Evolutionary conservation across 2,797 vertebrate species (phyloP).

Genomic region (Peromyscus melanophrys): DNA sequence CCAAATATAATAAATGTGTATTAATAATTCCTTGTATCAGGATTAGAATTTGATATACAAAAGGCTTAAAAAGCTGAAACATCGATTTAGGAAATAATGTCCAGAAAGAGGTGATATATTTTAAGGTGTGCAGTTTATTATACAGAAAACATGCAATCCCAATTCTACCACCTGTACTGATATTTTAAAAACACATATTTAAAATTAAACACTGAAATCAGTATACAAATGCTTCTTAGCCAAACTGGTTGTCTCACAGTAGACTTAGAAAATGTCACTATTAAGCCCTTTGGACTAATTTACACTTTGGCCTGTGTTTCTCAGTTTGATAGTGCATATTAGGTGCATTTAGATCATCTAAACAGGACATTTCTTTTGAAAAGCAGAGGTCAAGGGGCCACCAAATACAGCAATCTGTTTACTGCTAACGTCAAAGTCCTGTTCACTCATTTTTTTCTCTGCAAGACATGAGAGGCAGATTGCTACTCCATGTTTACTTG

Average conservation of each 20-base stretch:
- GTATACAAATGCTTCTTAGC: conserved; percentile 46
- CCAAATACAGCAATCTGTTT: conserved; percentile 7
- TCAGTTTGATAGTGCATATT: background rate
- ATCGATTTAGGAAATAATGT: conserved; percentile 71
- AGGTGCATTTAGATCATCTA: background rate
- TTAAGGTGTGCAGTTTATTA: conserved; percentile 64
- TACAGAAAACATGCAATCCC: conserved; percentile 60
- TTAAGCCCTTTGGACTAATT: background rate
- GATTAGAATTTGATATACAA: conserved; percentile 59
- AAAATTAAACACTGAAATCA: conserved; percentile 49
- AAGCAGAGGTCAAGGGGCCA: conserved; percentile 38
- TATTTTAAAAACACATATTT: conserved; percentile 69
- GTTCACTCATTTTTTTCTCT: conserved; percentile 55
- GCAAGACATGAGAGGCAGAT: conserved; percentile 61
- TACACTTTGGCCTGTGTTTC: background rate
- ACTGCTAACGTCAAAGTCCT: conserved; percentile 10
- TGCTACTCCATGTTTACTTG: conserved; percentile 39
- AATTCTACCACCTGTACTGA: conserved; percentile 53
- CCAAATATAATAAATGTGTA: conserved; percentile 31
- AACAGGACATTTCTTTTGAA: conserved; percentile 45
- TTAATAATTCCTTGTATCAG: conserved; percentile 1
- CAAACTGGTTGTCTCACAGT: background rate
- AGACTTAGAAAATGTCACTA: conserved; percentile 1
- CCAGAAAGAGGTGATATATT: conserved; percentile 73
- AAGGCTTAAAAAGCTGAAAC: conserved; percentile 57